Percentiles rank a stretch among this genome's conserved stretches.
These are phyloP conservation scores for Varroa destructor DNA, from an alignment of 1,140 invertebrate species.

Conservation along the genomic window DNA sequence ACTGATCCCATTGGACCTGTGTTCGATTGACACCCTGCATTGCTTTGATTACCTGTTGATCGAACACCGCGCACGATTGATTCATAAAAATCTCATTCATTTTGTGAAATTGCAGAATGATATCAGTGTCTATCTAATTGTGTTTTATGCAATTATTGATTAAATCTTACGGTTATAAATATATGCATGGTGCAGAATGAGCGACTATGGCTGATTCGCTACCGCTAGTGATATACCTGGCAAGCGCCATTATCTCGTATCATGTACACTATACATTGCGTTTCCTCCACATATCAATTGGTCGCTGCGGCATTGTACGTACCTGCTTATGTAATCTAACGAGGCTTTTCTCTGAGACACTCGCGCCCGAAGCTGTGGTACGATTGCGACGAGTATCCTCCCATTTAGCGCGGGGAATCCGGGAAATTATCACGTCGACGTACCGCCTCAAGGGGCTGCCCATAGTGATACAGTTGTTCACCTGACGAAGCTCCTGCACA, in stretches of 20 bases:
- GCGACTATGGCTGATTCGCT: no score
- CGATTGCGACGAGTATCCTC: slow-evolving; percentile 55
- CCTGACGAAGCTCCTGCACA: slow-evolving; percentile 12
- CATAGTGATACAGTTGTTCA: slow-evolving; percentile 23
- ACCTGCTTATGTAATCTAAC: slow-evolving; percentile 27
- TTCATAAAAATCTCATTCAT: background rate
- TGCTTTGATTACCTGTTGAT: slow-evolving; percentile 60
- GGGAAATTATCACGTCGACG: slow-evolving; percentile 70
- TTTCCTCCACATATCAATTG: no score
- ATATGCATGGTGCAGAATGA: no score
- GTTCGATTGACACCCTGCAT: slow-evolving; percentile 74
- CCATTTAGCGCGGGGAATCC: slow-evolving; percentile 61
- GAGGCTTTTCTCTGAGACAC: slow-evolving; percentile 19
- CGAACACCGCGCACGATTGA: background rate
- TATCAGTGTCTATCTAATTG: no score
- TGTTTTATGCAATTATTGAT: no score
- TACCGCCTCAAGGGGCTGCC: slow-evolving; percentile 42
- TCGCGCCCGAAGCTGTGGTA: slow-evolving; percentile 16
- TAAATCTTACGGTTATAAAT: no score
- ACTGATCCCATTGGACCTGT: slow-evolving; percentile 76
- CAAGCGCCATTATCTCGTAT: no score
- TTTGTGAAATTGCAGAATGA: no score
- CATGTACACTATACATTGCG: no score
- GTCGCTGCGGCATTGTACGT: no score
- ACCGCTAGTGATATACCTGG: no score